These are phyloP conservation scores for Enoplosus armatus DNA, from an alignment of 2,797 vertebrate genomes.

Conservation along the genomic window DNA sequence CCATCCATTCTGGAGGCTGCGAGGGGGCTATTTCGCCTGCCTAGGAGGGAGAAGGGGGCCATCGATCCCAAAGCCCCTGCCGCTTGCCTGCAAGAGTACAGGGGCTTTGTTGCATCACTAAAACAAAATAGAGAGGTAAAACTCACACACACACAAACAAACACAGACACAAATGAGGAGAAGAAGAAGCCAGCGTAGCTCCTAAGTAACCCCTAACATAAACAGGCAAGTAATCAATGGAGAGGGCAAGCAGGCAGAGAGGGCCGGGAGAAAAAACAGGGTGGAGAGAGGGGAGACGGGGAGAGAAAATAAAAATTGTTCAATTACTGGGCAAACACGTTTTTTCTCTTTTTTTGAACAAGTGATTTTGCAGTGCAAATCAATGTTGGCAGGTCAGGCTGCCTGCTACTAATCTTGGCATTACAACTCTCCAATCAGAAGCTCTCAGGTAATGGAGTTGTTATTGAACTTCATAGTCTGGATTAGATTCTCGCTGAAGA, in stretches of 20 bases:
- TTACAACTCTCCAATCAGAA: constrained; percentile 99
- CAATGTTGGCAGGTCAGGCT: constrained; percentile 99
- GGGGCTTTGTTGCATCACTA: constrained; percentile 85
- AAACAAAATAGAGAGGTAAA: constrained; percentile 87
- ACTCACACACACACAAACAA: constrained; percentile 61
- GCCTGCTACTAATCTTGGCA: constrained; percentile 99
- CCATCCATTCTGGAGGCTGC: constrained; percentile 95
- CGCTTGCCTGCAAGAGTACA: constrained; percentile 82
- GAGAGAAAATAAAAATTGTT: constrained; percentile 95
- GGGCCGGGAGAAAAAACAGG: constrained; percentile 72
- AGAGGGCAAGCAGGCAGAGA: constrained; percentile 84
- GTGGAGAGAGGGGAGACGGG: constrained; percentile 72
- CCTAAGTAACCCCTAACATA: constrained; percentile 91
- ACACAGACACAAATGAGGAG: constrained; percentile 84
- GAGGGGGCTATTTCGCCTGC: constrained; percentile 90
- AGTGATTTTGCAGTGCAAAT: constrained; percentile 99
- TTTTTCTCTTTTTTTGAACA: constrained; percentile 92
- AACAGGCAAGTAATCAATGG: constrained; percentile 95
- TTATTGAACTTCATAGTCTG: constrained; percentile 99
- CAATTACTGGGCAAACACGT: constrained; percentile 95
- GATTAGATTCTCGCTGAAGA: constrained; percentile 99
- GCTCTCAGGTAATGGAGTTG: constrained; percentile 98
- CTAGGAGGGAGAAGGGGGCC: constrained; percentile 87
- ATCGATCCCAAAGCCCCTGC: constrained; percentile 88
- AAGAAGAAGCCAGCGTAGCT: constrained; percentile 81